A percentile compares a stretch with the other conserved stretches of the same genome.
Evolutionary conservation across 2,888 invertebrate genomes (phyloP).

Genomic region (Cryptophagus acutangulus): DNA sequence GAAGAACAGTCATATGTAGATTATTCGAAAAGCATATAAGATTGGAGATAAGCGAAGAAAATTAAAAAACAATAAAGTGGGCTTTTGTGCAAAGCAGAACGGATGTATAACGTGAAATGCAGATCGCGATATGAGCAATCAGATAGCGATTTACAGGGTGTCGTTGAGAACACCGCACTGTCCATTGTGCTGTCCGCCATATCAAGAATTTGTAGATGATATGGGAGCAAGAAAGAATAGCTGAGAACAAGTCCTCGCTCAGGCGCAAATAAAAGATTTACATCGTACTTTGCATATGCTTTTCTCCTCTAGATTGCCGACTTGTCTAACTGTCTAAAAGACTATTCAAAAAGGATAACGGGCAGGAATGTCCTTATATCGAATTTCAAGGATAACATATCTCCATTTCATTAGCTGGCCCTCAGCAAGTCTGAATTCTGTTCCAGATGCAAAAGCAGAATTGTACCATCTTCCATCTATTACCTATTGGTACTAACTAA

Average conservation of each 20-base stretch:
- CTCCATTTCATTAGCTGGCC: conserved; percentile 1
- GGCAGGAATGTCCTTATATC: conserved; percentile 21
- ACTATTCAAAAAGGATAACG: conserved; percentile 17
- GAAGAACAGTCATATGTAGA: too few relatives aligned
- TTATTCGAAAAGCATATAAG: too few relatives aligned
- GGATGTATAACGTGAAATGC: conserved; percentile 35
- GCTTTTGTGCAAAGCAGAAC: too few relatives aligned
- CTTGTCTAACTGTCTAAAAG: conserved; percentile 30
- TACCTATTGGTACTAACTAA: too few relatives aligned
- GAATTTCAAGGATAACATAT: conserved; percentile 21
- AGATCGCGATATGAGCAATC: conserved; percentile 44
- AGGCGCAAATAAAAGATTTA: conserved; percentile 37
- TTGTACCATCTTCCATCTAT: too few relatives aligned
- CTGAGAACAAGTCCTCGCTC: conserved; percentile 39
- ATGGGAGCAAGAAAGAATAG: conserved; percentile 43
- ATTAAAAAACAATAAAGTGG: too few relatives aligned
- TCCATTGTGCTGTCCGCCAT: conserved; percentile 46
- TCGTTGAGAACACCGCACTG: conserved; percentile 45
- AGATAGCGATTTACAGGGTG: conserved; percentile 45
- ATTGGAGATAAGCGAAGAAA: too few relatives aligned
- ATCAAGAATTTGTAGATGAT: conserved; percentile 46
- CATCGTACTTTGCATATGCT: conserved; percentile 38
- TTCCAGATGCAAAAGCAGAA: too few relatives aligned
- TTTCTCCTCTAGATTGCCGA: too few relatives aligned
- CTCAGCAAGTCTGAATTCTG: too few relatives aligned